Evolutionary conservation across 2,888 invertebrate genomes (phyloP).

Genomic region (Pristionchus exspectatus): DNA sequence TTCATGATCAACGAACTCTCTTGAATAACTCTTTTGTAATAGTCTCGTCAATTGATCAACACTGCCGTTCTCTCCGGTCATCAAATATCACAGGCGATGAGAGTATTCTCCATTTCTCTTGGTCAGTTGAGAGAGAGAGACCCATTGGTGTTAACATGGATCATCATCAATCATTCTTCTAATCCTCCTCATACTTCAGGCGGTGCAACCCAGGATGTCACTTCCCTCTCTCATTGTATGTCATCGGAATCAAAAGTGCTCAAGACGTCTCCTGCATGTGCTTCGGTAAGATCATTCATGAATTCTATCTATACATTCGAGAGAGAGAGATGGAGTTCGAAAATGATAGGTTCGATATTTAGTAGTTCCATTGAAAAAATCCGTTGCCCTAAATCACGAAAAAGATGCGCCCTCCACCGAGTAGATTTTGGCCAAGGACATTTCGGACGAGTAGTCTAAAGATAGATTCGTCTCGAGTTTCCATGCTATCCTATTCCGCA

Average conservation of each 20-base stretch:
- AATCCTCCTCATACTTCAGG: neutral
- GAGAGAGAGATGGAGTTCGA: neutral
- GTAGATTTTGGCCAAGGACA: neutral
- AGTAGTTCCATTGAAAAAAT: no score
- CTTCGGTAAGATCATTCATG: constrained; percentile 62
- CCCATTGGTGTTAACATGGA: neutral
- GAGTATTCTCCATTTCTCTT: constrained; percentile 67
- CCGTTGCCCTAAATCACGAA: no score
- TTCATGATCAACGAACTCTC: neutral
- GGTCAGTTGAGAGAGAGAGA: constrained; percentile 42
- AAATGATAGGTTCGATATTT: no score
- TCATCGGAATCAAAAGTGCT: constrained; percentile 71
- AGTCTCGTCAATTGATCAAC: constrained; percentile 72
- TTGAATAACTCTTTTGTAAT: constrained; percentile 3
- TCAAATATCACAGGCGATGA: constrained; percentile 69
- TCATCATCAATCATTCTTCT: neutral
- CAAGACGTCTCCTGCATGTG: constrained; percentile 76
- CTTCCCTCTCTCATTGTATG: constrained; percentile 73
- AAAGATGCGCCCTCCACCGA: no score
- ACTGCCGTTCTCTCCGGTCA: constrained; percentile 73
- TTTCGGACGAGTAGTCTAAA: constrained; percentile 23
- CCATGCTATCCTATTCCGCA: constrained; percentile 14
- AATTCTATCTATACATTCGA: neutral
- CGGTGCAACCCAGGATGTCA: constrained; percentile 67
- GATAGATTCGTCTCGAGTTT: constrained; percentile 6